Conservation (phyloP, 2,888 invertebrate genomes). For the Andrena dorsata region DNA sequence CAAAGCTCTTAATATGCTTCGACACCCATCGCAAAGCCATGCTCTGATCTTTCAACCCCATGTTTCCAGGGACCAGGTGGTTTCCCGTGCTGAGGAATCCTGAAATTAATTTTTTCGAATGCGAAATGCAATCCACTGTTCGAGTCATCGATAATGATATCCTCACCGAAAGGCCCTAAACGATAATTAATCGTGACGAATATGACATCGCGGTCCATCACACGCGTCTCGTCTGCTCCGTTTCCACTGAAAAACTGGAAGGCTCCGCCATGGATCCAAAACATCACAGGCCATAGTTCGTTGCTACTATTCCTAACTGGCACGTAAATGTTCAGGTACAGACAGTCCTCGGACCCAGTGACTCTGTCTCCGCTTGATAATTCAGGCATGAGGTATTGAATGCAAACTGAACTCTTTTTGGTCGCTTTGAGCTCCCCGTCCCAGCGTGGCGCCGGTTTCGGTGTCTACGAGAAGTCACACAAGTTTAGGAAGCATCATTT, state of each 20-base stretch:
- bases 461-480: conserved; percentile 66
- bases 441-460: conserved; percentile 73
- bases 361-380: conserved; percentile 83
- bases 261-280: conserved; percentile 81
- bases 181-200: conserved; percentile 90
- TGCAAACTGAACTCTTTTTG: conserved; percentile 75
- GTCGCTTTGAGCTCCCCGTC: conserved; percentile 77
- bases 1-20: conserved; percentile 89
- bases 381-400: conserved; percentile 75
- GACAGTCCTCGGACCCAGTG: conserved; percentile 80
- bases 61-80: conserved; percentile 89
- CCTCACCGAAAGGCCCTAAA: conserved; percentile 89
- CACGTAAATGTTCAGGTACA: conserved; percentile 80
- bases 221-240: conserved; percentile 86
- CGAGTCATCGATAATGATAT: not conserved
- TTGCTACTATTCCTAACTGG: conserved; percentile 64
- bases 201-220: conserved; percentile 89
- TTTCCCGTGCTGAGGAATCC: conserved; percentile 92
- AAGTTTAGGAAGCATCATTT: not conserved
- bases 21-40: conserved; percentile 90
- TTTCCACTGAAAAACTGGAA: conserved; percentile 85
- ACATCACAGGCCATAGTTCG: conserved; percentile 74
- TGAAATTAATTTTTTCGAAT: conserved; percentile 70
- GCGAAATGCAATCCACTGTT: not conserved
- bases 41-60: conserved; percentile 91